These are phyloP conservation scores for Corythaeola cristata DNA, from an alignment of 2,113 vertebrate species.

Conservation along the genomic window DNA sequence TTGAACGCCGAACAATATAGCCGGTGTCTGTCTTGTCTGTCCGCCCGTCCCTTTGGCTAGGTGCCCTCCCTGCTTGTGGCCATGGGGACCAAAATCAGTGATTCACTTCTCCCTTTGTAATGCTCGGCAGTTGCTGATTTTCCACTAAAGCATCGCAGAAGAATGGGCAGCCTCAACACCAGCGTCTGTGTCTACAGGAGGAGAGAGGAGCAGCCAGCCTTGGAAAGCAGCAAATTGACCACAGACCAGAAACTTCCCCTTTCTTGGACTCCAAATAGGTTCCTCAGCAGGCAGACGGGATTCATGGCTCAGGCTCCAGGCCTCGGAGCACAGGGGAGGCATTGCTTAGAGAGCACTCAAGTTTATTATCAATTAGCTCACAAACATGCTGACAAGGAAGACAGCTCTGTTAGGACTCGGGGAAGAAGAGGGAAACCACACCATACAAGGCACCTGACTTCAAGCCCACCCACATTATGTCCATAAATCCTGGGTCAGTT, in stretches of 20 bases:
- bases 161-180: slow-evolving; percentile 52
- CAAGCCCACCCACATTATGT: slow-evolving; percentile 7
- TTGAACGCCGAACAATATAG: neutral
- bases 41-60: slow-evolving; percentile 34
- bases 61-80: slow-evolving; percentile 9
- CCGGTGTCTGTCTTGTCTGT: slow-evolving; percentile 5
- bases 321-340: neutral
- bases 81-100: slow-evolving; percentile 36
- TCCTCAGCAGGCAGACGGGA: slow-evolving; percentile 50
- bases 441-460: slow-evolving; percentile 46
- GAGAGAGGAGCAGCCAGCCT: slow-evolving; percentile 47
- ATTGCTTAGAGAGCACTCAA: slow-evolving; percentile 7
- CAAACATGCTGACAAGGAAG: slow-evolving; percentile 31
- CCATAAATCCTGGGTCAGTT: slow-evolving; percentile 3
- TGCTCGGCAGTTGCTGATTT: slow-evolving; percentile 52
- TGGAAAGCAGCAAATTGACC: slow-evolving; percentile 59
- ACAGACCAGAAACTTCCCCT: slow-evolving; percentile 52
- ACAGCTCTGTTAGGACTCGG: slow-evolving; percentile 11
- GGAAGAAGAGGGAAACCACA: neutral
- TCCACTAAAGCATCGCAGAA: slow-evolving; percentile 65
- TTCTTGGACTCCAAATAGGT: slow-evolving; percentile 26
- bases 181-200: slow-evolving; percentile 9
- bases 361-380: slow-evolving; percentile 48
- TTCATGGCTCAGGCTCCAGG: neutral
- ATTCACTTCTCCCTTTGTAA: slow-evolving; percentile 68